Evolutionary conservation across 2,113 vertebrate genomes (phyloP).

Genomic region (Paedocypris sp.): DNA sequence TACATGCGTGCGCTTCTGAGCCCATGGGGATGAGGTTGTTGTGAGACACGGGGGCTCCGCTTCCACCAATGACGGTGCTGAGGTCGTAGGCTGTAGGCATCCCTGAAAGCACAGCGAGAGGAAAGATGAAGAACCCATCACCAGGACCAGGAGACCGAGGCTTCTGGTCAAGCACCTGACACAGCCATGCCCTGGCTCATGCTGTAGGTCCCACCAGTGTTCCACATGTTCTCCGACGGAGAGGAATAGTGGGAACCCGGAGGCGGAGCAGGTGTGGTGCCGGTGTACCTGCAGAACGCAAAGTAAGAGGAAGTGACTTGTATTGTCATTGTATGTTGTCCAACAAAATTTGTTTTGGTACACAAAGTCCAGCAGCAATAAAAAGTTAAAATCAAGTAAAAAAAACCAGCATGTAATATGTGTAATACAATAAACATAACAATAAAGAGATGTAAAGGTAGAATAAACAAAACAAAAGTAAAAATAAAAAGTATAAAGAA

Average conservation of each 20-base stretch:
- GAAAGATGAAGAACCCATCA: not conserved
- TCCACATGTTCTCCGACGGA: conserved; percentile 92
- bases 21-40: conserved; percentile 92
- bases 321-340: not conserved
- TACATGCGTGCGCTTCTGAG: conserved; percentile 46
- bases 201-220: conserved; percentile 71
- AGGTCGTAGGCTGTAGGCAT: conserved; percentile 90
- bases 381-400: too few relatives aligned
- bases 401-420: too few relatives aligned
- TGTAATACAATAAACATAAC: too few relatives aligned
- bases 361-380: too few relatives aligned
- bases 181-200: conserved; percentile 80
- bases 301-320: not conserved
- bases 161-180: conserved; percentile 60
- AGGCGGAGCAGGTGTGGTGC: conserved; percentile 76
- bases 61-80: conserved; percentile 81
- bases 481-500: too few relatives aligned
- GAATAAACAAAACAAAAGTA: too few relatives aligned
- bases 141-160: not conserved
- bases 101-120: conserved; percentile 49
- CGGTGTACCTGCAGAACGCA: conserved; percentile 72
- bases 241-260: conserved; percentile 87
- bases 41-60: conserved; percentile 74
- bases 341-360: not conserved
- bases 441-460: too few relatives aligned